Evolutionary conservation across 1,140 invertebrate species (phyloP), one percentile per base, ranked within the genome.

Genomic region (Riptortus pedestris): DNA sequence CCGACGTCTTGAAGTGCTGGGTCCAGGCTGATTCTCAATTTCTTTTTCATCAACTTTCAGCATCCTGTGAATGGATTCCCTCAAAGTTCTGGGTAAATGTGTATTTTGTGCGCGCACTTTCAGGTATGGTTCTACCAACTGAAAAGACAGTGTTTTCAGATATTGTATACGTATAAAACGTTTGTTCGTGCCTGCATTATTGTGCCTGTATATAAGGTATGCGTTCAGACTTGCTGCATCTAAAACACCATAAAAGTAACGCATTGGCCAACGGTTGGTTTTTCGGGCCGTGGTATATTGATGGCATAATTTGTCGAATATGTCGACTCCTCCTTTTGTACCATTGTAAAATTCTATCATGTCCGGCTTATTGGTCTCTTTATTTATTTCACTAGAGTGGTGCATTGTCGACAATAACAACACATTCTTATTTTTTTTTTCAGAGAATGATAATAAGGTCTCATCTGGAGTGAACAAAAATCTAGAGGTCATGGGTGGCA

Each of bases 181-280:
- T n/a, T n/a, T n/a, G n/a, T n/a, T n/a, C n/a, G n/a, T n/a, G n/a
- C n/a, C n/a, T n/a, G n/a, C n/a, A n/a, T n/a, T n/a, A 52, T 70
- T 27, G 38, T 67, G 61, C 58, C 66, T 68, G 47, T 67, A 66
- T 22, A 71, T 62, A 61, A 70, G 60, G 18, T 33, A 55, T 27
- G 58, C 60, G 31, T 71, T 70, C 0, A 70, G 63, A 2, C 18
- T 48, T 18, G 64, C 66, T n/a, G 68, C 65, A 66, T 72, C 70
- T 16, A 70, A 29, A 33, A 71, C 65, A 11, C 64, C 67, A 43
- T 47, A 69, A 60, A 71, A 72, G 43, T 67, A 60, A 12, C 66
- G 65, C 63, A 69, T 67, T 22, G 70, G 68, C 72, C 71, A 73
- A 45, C 71, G 63, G 20, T 65, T 66, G 24, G 69, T 70, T 59